phyloP scores from a whole-genome alignment of 2,113 vertebrate genomes.

The Oncorhynchus kisutch region DNA sequence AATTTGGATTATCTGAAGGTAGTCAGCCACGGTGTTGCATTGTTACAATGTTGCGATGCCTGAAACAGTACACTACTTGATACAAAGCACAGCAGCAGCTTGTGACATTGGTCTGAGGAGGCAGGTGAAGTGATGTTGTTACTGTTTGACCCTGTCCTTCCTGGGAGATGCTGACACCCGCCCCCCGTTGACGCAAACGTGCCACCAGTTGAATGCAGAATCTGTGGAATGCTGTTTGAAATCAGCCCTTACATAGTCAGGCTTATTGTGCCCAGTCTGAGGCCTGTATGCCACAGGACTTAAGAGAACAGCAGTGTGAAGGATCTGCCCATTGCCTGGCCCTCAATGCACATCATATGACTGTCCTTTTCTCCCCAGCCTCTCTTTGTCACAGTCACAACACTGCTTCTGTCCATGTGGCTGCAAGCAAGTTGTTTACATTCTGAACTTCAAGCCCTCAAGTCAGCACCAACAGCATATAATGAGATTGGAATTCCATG shows the following conservation, averaged over 20 bases:
- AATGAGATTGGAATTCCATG: too few species aligned
- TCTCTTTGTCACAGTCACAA: not conserved
- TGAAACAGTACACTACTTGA: too few species aligned
- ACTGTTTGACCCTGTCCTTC: conserved; percentile 46
- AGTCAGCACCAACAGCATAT: too few species aligned
- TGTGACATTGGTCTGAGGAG: conserved; percentile 60
- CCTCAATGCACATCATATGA: conserved; percentile 35
- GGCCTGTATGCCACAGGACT: conserved; percentile 8
- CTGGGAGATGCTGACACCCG: conserved; percentile 30
- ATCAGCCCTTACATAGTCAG: conserved; percentile 51
- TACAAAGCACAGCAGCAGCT: conserved; percentile 24
- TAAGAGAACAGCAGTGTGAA: conserved; percentile 23
- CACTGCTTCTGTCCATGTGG: not conserved
- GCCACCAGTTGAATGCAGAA: conserved; percentile 69
- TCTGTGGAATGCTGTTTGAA: conserved; percentile 70
- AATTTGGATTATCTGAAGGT: too few species aligned
- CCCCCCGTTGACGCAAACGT: conserved; percentile 63
- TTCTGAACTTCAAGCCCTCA: not conserved
- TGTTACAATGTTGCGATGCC: too few species aligned
- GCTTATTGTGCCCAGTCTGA: conserved; percentile 31
- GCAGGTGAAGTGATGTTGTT: conserved; percentile 56
- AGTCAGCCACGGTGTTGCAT: too few species aligned
- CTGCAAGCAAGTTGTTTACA: not conserved
- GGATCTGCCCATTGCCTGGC: conserved; percentile 18
- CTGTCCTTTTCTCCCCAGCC: not conserved